Evolutionary conservation across 2,888 invertebrate genomes (phyloP), one percentile per base, ranked within the genome.

Genomic region (Hyppa rectilinea): DNA sequence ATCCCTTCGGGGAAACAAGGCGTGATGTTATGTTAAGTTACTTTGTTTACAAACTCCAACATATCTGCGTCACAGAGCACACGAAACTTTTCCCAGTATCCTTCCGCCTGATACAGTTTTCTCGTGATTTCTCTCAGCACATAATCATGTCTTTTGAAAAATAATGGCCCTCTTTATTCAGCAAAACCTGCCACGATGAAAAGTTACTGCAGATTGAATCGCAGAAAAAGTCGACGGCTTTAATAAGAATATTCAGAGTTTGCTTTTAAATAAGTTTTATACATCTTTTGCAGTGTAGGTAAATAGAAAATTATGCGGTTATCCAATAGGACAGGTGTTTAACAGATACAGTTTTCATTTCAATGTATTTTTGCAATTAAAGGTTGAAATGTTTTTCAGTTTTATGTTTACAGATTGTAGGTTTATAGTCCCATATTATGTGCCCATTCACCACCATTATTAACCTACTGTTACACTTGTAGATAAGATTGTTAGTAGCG

Each of bases 161-260:
- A 87, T 88, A 89, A 89, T 87, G 86, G 78, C 79, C 75, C 76
- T 87, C 80, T 85, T 89, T 87, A 85, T 79, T 79, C 86, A 82
- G 69, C 78, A 80, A 84, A 87, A 87, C 80, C 84, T 84, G 82
- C 80, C 84, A 82, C 85, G 81, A 90, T 92, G 92, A 88, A 89
- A 90, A 92, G 88, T 90, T 91, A 92, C 89, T 92, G 90, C 92
- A 91, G 90, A 92, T 92, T 90, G 89, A 89, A 91, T 88, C 85
- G 86, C 83, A 85, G 83, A 85, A 86, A 88, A 88, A 86, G 83
- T 78, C 72, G 78, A 69, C 76, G 78, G 75, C 78, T 83, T 82
- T 81, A 86, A 85, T 85, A 82, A 80, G 76, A 78, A 79, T 77
- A 80, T 74, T 69, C 72, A 26, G 71, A 74, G 69, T 71, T 62